Evolutionary conservation across 64 coral and sea anemone species (phyloP).

Genomic region (Montipora sp.): DNA sequence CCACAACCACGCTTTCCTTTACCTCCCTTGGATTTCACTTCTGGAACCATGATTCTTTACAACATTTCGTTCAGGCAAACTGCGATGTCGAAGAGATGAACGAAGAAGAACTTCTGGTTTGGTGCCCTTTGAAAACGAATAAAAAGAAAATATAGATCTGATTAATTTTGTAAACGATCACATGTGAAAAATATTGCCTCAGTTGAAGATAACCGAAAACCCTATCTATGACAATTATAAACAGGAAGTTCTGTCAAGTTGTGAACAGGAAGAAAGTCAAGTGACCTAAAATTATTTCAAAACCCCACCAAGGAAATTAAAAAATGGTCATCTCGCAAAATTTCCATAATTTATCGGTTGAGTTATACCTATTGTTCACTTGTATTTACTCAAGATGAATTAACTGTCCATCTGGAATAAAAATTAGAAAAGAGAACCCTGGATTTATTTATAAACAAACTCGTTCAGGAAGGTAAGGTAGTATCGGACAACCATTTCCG

Average conservation of each 20-base stretch:
- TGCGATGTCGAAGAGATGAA: neutral
- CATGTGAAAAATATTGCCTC: no score
- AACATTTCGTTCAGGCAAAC: neutral
- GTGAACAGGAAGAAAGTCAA: neutral
- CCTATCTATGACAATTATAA: no score
- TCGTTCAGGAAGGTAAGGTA: neutral
- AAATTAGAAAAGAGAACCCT: neutral
- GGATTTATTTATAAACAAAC: neutral
- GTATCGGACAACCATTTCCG: constrained; percentile 20
- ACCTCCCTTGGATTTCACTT: neutral
- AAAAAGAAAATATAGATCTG: neutral
- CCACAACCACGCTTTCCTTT: neutral
- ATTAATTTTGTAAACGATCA: neutral
- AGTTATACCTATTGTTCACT: neutral
- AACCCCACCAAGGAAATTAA: no score
- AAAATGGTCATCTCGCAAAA: neutral
- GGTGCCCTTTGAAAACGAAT: neutral
- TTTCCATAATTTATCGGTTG: neutral
- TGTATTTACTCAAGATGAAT: neutral
- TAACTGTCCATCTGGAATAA: neutral
- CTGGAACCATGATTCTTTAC: constrained; percentile 9
- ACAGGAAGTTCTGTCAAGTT: neutral
- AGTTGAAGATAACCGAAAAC: no score
- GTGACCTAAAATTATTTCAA: neutral
- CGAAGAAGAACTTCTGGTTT: neutral